Conservation (phyloP, 2,113 vertebrate genomes). For the Podarcis cretensis region DNA sequence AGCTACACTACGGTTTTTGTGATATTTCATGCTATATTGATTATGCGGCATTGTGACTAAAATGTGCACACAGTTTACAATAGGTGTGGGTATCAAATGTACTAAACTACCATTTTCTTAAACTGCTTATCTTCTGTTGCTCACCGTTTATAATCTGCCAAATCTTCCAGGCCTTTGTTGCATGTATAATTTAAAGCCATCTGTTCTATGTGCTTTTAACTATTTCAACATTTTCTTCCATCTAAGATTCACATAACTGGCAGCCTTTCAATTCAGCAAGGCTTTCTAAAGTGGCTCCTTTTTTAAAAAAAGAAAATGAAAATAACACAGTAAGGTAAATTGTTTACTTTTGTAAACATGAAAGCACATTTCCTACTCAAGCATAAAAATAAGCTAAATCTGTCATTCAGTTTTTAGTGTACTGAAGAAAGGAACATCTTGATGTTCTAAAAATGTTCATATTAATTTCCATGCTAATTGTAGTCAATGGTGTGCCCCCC, state of each 20-base stretch:
- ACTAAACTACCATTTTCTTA: constrained; percentile 70
- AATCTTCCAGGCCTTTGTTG: constrained; percentile 71
- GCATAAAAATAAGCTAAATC: constrained; percentile 38
- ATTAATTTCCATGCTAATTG: constrained; percentile 52
- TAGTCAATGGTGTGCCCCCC: constrained; percentile 53
- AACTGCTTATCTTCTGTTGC: constrained; percentile 73
- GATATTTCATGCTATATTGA: constrained; percentile 52
- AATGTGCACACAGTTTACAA: constrained; percentile 47
- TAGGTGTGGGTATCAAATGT: constrained; percentile 56
- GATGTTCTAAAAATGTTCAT: constrained; percentile 51
- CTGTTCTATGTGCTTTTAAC: constrained; percentile 74
- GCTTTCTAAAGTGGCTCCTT: constrained; percentile 41
- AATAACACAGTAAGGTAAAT: constrained; percentile 44
- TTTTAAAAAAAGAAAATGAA: constrained; percentile 51
- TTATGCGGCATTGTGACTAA: constrained; percentile 59
- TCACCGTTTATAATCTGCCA: constrained; percentile 73
- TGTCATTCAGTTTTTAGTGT: constrained; percentile 34
- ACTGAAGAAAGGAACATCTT: constrained; percentile 27
- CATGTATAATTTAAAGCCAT: constrained; percentile 80
- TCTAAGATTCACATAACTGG: constrained; percentile 65
- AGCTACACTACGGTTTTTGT: constrained; percentile 21
- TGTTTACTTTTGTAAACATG: constrained; percentile 44
- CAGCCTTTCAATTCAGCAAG: constrained; percentile 57
- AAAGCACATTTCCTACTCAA: constrained; percentile 41
- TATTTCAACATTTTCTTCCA: constrained; percentile 76